Base-by-base conservation (phyloP, 64 coral and sea anemone genomes). In the Hydrozoanthus tunicans region DNA sequence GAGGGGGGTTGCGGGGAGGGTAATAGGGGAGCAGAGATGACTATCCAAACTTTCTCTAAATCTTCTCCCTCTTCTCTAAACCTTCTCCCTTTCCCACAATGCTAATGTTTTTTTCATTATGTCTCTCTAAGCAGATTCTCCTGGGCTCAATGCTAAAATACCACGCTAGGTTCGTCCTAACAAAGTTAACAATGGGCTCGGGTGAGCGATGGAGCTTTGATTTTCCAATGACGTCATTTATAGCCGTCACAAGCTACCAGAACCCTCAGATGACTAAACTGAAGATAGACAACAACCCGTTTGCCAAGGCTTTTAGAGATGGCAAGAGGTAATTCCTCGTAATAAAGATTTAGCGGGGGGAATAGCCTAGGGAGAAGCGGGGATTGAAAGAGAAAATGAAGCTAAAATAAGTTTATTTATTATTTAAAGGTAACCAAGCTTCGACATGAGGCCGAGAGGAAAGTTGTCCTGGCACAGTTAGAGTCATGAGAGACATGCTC, bases 201-300 rank as follows among this genome's bases (percentile, higher is more conserved):
- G 93, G 92, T 52, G 95, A 96, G 15, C 82, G 80, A 32, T 96
- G 92, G 95, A 81, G 84, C 69, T 96, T 96, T 43, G 90, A 96
- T 78, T 96, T 96, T 27, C 95, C 95, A 1, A 83, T 94, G 70
- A 96, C 95, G 13, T 73, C 90, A 13, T 96, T 96, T 32, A 96
- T 94, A 55, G 93, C 95, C 9, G 95, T 96, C 26, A 96, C 95
- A 1, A 93, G 95, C 90, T 96, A 96, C 58, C 95, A 96, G 75
- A 96, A 96, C 69, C 95, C 95, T 5, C 77, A 75, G 15, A 94
- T 96, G 89, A 94, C 92, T 7, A 90, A 90, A 52, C 95, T 96
- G 6, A 96, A 96, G 83, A 96, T 96, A 63, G 92, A 96, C 71
- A 77, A 96, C 78, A 96, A 96, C 74, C 95, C 95, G 23, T 96